phyloP scores from a whole-genome alignment of 1,140 invertebrate genomes.

The Drosophila burlai region DNA sequence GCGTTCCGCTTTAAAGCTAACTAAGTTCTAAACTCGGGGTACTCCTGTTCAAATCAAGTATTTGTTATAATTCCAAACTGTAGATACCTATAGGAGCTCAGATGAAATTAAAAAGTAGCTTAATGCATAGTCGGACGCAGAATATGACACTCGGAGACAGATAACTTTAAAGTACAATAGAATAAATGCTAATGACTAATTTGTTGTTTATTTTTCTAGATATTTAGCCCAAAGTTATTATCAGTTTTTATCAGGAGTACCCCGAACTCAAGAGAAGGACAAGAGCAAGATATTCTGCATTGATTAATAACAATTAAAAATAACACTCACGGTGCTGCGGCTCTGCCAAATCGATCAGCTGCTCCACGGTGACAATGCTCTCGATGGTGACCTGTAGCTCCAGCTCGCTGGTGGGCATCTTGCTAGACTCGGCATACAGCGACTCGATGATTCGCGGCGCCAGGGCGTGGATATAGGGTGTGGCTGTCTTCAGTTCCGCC shows the following conservation, averaged over 20 bases:
- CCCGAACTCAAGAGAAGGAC: background rate
- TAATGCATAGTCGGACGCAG: too few relatives aligned
- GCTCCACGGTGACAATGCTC: conserved; percentile 90
- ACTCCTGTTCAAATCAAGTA: background rate
- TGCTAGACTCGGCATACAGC: conserved; percentile 88
- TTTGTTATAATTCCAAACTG: too few relatives aligned
- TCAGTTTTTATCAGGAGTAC: conserved; percentile 18
- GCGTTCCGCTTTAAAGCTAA: conserved; percentile 17
- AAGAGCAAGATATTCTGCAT: background rate
- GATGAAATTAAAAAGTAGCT: background rate
- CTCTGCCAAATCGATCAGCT: conserved; percentile 90
- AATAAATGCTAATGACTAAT: too few relatives aligned
- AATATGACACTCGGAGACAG: too few relatives aligned
- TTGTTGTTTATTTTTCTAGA: too few relatives aligned
- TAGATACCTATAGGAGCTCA: background rate
- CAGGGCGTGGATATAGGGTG: conserved; percentile 93
- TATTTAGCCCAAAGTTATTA: background rate
- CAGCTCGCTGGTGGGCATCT: conserved; percentile 87
- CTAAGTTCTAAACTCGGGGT: conserved; percentile 13
- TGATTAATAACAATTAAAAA: background rate
- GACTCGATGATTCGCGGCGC: conserved; percentile 91
- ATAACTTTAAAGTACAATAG: too few relatives aligned
- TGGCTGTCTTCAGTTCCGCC: conserved; percentile 89
- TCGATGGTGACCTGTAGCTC: conserved; percentile 89
- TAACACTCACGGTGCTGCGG: conserved; percentile 90